A percentile compares a stretch with the other conserved stretches of the same genome.
phyloP scores from a whole-genome alignment of 2,797 vertebrate genomes.

The Australoheros facetus region DNA sequence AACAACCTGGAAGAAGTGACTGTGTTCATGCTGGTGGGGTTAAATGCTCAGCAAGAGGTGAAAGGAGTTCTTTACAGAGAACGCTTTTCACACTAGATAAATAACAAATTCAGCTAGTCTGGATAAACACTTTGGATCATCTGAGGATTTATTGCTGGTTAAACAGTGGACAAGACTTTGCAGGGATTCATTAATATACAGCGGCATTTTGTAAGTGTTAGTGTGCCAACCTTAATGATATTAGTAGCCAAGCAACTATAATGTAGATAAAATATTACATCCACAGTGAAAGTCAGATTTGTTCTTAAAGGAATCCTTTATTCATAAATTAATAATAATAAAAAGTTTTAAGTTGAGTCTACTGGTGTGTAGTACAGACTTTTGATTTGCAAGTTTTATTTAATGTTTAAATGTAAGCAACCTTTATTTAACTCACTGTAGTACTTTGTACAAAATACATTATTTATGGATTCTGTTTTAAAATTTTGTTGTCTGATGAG shows the following conservation, averaged over 20 bases:
- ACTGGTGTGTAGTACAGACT: background rate
- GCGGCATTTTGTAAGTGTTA: background rate
- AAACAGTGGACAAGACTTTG: background rate
- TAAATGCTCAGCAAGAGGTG: too few relatives aligned
- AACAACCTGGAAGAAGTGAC: too few relatives aligned
- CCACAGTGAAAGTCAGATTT: background rate
- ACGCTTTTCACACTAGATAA: background rate
- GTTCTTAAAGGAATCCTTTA: background rate
- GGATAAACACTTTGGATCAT: constrained; percentile 3
- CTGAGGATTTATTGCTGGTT: constrained; percentile 33
- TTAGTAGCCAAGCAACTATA: background rate
- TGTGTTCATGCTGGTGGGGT: too few relatives aligned
- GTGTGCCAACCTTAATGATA: background rate
- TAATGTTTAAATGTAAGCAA: background rate
- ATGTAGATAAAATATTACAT: background rate
- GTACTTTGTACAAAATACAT: background rate
- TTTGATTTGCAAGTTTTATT: background rate
- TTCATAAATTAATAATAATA: background rate
- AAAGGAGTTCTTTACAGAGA: background rate
- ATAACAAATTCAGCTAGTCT: background rate
- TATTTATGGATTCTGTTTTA: background rate
- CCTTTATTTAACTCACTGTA: background rate
- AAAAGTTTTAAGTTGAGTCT: background rate
- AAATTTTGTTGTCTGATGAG: background rate
- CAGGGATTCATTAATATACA: background rate